A percentile compares a stretch with the other conserved stretches of the same genome.
Conservation (phyloP, 2,797 vertebrate genomes). For the Acrocephalus scirpaceus region DNA sequence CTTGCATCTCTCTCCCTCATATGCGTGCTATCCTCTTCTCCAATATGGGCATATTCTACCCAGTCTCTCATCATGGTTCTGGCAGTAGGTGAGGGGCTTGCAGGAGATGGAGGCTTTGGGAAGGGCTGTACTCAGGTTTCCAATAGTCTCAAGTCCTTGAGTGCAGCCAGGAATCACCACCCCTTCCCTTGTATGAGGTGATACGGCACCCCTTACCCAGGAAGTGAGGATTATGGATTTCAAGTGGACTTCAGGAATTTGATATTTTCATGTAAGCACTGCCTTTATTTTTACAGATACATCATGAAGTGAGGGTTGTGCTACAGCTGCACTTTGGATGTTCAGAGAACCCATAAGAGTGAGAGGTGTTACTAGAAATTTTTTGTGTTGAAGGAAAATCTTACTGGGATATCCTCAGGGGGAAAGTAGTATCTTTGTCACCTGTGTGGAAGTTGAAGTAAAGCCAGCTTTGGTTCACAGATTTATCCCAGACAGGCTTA, state of each 20-base stretch:
- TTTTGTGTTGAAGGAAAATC: not conserved
- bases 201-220: accelerated
- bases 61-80: not conserved
- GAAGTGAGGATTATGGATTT: not conserved
- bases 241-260: not conserved
- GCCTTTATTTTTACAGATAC: not conserved
- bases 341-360: not conserved
- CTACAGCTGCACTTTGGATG: not conserved
- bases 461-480: not conserved
- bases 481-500: not conserved
- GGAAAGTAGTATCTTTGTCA: not conserved
- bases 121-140: not conserved
- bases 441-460: not conserved
- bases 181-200: not conserved
- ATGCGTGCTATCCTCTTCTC: not conserved
- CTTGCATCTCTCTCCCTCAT: not conserved
- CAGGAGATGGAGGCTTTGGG: not conserved
- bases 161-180: not conserved
- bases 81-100: not conserved
- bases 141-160: accelerated
- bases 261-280: not conserved
- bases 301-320: not conserved
- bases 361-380: not conserved
- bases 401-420: not conserved
- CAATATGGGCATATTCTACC: not conserved